Evolutionary conservation across 2,888 invertebrate genomes (phyloP).

Genomic region (Ichneumon xanthorius): DNA sequence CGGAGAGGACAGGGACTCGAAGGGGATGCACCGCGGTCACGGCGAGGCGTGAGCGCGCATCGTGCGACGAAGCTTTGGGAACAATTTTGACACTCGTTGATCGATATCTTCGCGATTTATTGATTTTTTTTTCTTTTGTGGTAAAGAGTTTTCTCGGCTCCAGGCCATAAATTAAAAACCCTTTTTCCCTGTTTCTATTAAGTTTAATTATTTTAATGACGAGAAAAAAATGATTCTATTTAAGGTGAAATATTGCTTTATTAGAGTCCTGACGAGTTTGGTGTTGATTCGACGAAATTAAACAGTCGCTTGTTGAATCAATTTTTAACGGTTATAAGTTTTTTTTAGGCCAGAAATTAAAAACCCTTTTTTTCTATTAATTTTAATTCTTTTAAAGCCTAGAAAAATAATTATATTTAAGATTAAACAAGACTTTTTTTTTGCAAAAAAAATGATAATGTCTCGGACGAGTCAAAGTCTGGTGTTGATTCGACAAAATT

Average conservation of each 20-base stretch:
- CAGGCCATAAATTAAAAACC: too few relatives aligned
- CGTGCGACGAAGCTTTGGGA: slow-evolving; percentile 25
- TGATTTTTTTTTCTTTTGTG: slow-evolving; percentile 15
- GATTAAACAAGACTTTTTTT: background rate
- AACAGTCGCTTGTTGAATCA: slow-evolving; percentile 80
- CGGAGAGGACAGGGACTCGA: slow-evolving; percentile 10
- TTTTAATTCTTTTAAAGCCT: too few relatives aligned
- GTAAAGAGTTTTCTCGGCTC: background rate
- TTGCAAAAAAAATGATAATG: background rate
- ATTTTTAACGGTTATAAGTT: slow-evolving; percentile 80
- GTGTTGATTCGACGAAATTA: slow-evolving; percentile 70
- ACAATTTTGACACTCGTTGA: slow-evolving; percentile 27
- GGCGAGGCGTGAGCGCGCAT: slow-evolving; percentile 30
- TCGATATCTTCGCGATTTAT: slow-evolving; percentile 39
- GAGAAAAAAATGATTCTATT: background rate
- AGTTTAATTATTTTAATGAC: background rate
- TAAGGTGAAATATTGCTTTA: background rate
- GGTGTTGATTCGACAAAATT: slow-evolving; percentile 68
- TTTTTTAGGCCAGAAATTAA: background rate
- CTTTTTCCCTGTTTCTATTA: too few relatives aligned
- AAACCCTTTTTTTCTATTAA: background rate
- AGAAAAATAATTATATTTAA: too few relatives aligned
- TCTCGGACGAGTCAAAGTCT: background rate
- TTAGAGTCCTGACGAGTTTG: background rate
- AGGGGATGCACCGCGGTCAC: slow-evolving; percentile 20